Evolutionary conservation across 2,113 vertebrate genomes (phyloP).

Genomic region (Butorides virescens): DNA sequence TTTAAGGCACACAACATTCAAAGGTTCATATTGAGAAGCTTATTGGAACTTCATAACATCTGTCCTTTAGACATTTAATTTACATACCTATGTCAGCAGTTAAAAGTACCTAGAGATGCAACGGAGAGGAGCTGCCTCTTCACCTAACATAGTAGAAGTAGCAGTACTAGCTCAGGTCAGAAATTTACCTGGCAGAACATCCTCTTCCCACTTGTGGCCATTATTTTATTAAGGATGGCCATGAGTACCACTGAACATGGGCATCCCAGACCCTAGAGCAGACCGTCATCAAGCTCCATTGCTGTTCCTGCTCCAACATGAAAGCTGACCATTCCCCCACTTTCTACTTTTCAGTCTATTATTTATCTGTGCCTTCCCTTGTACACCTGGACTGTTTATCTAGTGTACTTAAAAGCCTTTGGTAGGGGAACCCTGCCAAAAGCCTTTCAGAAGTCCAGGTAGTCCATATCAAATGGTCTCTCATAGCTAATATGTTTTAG

Average conservation of each 20-base stretch:
- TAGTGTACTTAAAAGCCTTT: neutral
- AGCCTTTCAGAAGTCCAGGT: neutral
- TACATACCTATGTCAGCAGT: neutral
- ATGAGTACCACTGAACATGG: neutral
- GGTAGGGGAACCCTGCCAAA: neutral
- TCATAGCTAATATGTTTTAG: neutral
- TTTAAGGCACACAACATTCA: neutral
- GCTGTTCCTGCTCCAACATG: neutral
- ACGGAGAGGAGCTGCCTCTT: neutral
- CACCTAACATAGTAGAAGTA: neutral
- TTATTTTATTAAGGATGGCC: neutral
- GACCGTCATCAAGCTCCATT: neutral
- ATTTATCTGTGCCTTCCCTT: neutral
- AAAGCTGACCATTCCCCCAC: neutral
- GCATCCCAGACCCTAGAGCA: neutral
- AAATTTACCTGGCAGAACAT: neutral
- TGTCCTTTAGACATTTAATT: neutral
- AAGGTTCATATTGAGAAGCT: neutral
- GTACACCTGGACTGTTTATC: neutral
- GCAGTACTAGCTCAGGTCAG: neutral
- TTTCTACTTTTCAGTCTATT: neutral
- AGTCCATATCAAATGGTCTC: neutral
- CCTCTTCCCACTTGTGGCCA: neutral
- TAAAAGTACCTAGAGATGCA: neutral
- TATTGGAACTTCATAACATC: neutral